Conservation (phyloP, 1,140 invertebrate species). For the Caenorhabditis inopinata region DNA sequence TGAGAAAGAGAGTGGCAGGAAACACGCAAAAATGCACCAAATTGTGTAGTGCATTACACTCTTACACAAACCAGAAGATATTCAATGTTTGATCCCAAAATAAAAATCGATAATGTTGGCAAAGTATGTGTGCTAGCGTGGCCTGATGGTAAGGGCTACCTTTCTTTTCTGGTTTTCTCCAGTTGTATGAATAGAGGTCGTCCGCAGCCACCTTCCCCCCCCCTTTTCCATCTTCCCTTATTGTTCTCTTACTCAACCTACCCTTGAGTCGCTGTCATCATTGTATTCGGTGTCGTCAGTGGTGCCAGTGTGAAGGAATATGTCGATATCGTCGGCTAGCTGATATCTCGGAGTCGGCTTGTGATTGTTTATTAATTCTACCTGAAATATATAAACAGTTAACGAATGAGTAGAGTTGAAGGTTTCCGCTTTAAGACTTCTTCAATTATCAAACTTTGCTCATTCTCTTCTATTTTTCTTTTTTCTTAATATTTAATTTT, state of each 20-base stretch:
- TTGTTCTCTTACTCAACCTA: not conserved
- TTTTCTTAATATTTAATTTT: too few species aligned
- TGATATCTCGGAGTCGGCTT: not conserved
- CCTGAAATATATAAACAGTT: not conserved
- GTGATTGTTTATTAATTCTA: not conserved
- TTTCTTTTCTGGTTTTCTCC: not conserved
- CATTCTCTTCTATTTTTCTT: too few species aligned
- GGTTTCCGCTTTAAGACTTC: too few species aligned
- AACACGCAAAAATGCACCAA: too few species aligned
- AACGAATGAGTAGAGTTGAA: too few species aligned
- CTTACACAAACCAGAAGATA: not conserved
- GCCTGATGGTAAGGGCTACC: not conserved
- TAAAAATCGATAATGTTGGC: conserved; percentile 17
- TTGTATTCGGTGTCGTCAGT: conserved; percentile 9
- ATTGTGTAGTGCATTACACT: not conserved
- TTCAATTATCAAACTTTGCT: too few species aligned
- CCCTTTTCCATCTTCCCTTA: too few species aligned
- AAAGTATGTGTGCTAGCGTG: not conserved
- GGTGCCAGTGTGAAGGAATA: not conserved
- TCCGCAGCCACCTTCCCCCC: not conserved
- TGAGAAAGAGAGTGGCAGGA: too few species aligned
- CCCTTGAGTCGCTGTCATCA: conserved; percentile 6
- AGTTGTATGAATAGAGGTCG: conserved; percentile 1
- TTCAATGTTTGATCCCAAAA: not conserved
- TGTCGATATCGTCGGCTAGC: not conserved